phyloP scores from a whole-genome alignment of 2,113 vertebrate species.

The Calonectris borealis region DNA sequence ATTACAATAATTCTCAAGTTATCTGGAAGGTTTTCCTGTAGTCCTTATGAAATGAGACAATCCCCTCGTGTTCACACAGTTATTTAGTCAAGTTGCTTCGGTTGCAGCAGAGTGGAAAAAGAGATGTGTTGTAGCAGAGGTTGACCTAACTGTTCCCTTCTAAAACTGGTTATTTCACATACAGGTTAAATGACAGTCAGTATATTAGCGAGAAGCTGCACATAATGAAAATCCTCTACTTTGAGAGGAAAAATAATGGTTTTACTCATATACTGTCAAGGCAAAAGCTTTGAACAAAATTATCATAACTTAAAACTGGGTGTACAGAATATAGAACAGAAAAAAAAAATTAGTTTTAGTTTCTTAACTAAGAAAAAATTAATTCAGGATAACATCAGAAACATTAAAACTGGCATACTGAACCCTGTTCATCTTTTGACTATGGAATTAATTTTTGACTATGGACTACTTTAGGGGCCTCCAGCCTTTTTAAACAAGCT shows the following conservation, averaged over 20 bases:
- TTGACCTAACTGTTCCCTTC: background rate
- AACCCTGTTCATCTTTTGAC: background rate
- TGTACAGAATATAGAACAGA: background rate
- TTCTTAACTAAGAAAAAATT: background rate
- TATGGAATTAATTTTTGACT: background rate
- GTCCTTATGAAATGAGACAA: background rate
- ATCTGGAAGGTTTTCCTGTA: background rate
- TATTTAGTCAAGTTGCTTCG: background rate
- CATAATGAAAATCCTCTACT: background rate
- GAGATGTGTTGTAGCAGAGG: background rate
- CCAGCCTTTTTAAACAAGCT: background rate
- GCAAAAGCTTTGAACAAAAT: background rate
- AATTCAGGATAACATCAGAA: background rate
- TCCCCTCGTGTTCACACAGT: fast-evolving
- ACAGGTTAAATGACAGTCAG: background rate
- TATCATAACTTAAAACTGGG: background rate
- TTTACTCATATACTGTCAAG: background rate
- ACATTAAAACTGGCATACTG: background rate
- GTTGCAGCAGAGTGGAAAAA: background rate
- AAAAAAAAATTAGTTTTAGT: background rate
- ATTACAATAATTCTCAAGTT: background rate
- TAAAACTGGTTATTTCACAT: background rate
- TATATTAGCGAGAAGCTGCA: background rate
- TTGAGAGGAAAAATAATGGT: background rate
- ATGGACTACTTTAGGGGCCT: background rate